Evolutionary conservation across 2,113 vertebrate species (phyloP).

Genomic region (Planiliza haematocheilus): DNA sequence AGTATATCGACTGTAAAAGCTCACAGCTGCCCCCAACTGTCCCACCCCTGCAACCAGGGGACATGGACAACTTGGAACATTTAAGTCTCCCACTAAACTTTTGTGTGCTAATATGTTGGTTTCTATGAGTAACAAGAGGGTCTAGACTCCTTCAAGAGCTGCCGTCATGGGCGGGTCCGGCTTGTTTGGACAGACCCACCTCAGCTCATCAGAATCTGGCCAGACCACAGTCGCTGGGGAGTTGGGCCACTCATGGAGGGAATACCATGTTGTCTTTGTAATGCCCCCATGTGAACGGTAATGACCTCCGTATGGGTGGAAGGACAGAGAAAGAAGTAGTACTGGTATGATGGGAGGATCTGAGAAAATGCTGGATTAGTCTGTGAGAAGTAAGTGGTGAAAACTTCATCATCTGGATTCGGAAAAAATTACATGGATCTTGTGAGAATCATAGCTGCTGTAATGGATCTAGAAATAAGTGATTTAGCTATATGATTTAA

Average conservation of each 20-base stretch:
- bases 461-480: constrained; percentile 13
- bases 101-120: constrained; percentile 59
- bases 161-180: constrained; percentile 62
- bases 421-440: constrained; percentile 26
- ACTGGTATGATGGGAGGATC: constrained; percentile 50
- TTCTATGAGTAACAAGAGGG: constrained; percentile 71
- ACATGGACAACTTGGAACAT: constrained; percentile 68
- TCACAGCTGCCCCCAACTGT: constrained; percentile 16
- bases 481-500: no score
- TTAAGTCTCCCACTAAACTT: constrained; percentile 60
- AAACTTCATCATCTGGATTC: constrained; percentile 30
- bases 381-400: constrained; percentile 22
- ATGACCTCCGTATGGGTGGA: constrained; percentile 34
- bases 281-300: constrained; percentile 46
- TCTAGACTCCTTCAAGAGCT: constrained; percentile 50
- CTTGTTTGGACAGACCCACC: constrained; percentile 48
- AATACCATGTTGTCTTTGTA: constrained; percentile 45
- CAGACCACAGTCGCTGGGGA: constrained; percentile 38
- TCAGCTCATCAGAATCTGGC: constrained; percentile 69
- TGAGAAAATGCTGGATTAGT: constrained; percentile 30
- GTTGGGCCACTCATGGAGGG: constrained; percentile 48
- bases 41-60: constrained; percentile 41
- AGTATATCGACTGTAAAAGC: constrained; percentile 23
- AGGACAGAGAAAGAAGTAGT: constrained; percentile 12
- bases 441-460: constrained; percentile 33